Evolutionary conservation across 2,113 vertebrate genomes (phyloP), one percentile per base, ranked within the genome.

Genomic region (Calonectris borealis): DNA sequence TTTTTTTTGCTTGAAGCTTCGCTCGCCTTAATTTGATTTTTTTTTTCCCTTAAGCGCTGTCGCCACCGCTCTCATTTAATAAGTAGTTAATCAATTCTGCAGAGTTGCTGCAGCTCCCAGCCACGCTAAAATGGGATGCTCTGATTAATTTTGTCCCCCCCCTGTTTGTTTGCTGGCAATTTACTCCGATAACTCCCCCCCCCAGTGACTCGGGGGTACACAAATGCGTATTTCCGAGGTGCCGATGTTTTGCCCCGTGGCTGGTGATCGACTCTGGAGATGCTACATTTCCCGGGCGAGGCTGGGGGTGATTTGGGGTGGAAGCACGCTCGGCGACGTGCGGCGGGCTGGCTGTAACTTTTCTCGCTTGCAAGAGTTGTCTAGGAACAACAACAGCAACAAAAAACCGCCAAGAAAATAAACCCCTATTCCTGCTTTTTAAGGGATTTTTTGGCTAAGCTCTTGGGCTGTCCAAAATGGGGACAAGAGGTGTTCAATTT

Each of bases 1-100:
- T 93, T 31, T 60, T 77, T 93, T 95, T 93, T 66, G 3, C 86
- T 90, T 55, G 69, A 81, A 98, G 79, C 62, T 96, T 83, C 44
- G 15, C 75, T 91, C 2, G 6, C 60, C 60, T 68, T 97, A 92
- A 98, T 97, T 97, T 95, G 88, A 83, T 96, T 80, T 79, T 82
- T 95, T 95, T 22, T 20, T 51, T 36, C 40, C 32, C 29, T 97
- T 94, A 90, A 97, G 75, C 16, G 38, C 81, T 79, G 77, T 96
- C 83, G 25, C 79, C 66, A 76, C 60, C 17, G 64, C 81, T 97
- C 76, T 92, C 71, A 40, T 97, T 97, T 97, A 96, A 98, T 97
- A 98, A 97, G 88, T 44, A 93, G 65, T 75, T 97, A 96, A 98
- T 97, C 94, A 94, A 60, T 85, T 95, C 91, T 73, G 26, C 3